Conservation (phyloP, 2,888 invertebrate genomes). For the Mythimna vitellina region DNA sequence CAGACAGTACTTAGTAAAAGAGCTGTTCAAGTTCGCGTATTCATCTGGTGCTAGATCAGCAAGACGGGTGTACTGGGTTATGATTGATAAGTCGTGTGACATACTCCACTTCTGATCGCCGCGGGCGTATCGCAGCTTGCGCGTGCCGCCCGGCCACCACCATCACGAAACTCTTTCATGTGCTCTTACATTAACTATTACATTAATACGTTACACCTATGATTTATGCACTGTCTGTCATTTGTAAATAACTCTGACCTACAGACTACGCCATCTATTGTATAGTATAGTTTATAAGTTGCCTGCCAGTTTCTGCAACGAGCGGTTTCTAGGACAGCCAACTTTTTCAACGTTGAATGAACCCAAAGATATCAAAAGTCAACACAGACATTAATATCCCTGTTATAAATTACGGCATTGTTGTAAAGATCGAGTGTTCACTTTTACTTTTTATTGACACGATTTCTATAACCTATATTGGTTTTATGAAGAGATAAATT, state of each 20-base stretch:
- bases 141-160: conserved; percentile 69
- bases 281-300: conserved; percentile 66
- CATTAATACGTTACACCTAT: conserved; percentile 82
- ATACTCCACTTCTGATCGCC: conserved; percentile 81
- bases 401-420: conserved; percentile 71
- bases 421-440: conserved; percentile 62
- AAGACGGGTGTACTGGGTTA: conserved; percentile 63
- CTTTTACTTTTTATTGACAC: conserved; percentile 69
- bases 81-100: conserved; percentile 85
- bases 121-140: conserved; percentile 63
- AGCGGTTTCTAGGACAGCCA: conserved; percentile 72
- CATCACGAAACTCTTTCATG: conserved; percentile 80
- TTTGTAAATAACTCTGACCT: conserved; percentile 78
- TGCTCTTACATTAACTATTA: conserved; percentile 77
- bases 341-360: conserved; percentile 63
- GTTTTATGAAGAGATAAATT: conserved; percentile 58
- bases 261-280: conserved; percentile 69
- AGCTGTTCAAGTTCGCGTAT: conserved; percentile 17
- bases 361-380: conserved; percentile 69
- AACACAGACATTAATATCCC: conserved; percentile 66
- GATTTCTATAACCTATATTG: conserved; percentile 67
- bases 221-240: conserved; percentile 83
- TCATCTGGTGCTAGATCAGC: conserved; percentile 37
- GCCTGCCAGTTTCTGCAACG: conserved; percentile 70
- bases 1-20: conserved; percentile 13